Evolutionary conservation across 2,888 invertebrate species (phyloP).

Genomic region (Pyrochroa serraticornis): DNA sequence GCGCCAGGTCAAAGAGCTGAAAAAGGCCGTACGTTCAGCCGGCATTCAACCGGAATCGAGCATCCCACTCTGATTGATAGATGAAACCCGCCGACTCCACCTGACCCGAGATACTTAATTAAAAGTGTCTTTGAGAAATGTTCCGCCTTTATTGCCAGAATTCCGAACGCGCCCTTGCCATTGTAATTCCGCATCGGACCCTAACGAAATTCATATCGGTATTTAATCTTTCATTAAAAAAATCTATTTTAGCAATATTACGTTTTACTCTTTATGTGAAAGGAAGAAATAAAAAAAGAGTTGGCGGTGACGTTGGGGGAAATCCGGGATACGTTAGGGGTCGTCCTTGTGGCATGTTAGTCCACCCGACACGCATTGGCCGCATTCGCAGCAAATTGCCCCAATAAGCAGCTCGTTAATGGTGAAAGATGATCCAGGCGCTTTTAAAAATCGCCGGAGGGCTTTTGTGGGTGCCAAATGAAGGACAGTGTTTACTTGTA

Average conservation of each 20-base stretch:
- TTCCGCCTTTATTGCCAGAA: conserved; percentile 20
- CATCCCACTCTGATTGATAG: conserved; percentile 36
- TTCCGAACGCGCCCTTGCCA: conserved; percentile 10
- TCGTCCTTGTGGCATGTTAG: too few species aligned
- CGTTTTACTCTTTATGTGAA: too few species aligned
- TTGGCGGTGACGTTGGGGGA: too few species aligned
- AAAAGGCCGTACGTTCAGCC: conserved; percentile 31
- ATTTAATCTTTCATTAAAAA: too few species aligned
- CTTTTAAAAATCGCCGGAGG: background rate
- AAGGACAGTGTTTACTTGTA: conserved; percentile 39
- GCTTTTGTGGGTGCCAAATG: conserved; percentile 33
- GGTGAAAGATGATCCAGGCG: conserved; percentile 4
- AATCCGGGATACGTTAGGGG: too few species aligned
- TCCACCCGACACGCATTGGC: too few species aligned
- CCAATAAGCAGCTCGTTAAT: background rate
- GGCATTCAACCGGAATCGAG: conserved; percentile 26
- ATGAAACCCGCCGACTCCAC: conserved; percentile 37
- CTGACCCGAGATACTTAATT: conserved; percentile 46
- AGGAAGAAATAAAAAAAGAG: too few species aligned
- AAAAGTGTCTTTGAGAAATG: conserved; percentile 43
- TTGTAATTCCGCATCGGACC: background rate
- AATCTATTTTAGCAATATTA: too few species aligned
- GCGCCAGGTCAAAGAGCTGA: conserved; percentile 36
- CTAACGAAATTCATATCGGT: too few species aligned
- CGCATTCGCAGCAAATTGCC: too few species aligned